phyloP scores from a whole-genome alignment of 2,113 vertebrate species.

The Mesembrinibis cayennensis region DNA sequence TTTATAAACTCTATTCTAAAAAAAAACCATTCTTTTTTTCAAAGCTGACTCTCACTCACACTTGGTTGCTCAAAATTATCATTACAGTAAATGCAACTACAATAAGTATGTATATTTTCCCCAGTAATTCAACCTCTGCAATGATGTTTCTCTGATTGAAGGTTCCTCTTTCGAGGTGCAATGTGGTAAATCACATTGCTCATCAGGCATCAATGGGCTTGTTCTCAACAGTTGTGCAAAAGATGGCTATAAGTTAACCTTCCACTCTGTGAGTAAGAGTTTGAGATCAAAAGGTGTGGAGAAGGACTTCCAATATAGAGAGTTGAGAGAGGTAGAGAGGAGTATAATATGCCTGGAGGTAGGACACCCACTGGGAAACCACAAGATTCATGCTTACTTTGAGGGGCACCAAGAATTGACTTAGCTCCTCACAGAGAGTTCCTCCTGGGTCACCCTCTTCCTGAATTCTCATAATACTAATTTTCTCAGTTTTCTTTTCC shows the following conservation, averaged over 20 bases:
- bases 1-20: neutral
- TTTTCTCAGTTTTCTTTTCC: neutral
- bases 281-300: neutral
- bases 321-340: neutral
- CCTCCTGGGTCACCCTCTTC: neutral
- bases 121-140: too few species aligned
- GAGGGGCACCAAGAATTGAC: neutral
- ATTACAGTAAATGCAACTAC: too few species aligned
- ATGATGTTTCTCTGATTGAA: too few species aligned
- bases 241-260: neutral
- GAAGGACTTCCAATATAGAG: neutral
- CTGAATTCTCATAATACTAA: neutral
- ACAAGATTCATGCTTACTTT: neutral
- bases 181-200: too few species aligned
- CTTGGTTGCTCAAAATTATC: too few species aligned
- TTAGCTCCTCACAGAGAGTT: neutral
- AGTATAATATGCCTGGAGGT: rapidly evolving
- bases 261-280: neutral
- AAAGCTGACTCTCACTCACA: neutral
- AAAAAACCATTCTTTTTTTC: neutral
- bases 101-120: too few species aligned
- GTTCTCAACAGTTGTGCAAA: too few species aligned
- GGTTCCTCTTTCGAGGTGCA: too few species aligned
- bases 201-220: too few species aligned
- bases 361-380: neutral